Evolutionary conservation across 2,113 vertebrate species (phyloP).

Genomic region (Trogon surrucura): DNA sequence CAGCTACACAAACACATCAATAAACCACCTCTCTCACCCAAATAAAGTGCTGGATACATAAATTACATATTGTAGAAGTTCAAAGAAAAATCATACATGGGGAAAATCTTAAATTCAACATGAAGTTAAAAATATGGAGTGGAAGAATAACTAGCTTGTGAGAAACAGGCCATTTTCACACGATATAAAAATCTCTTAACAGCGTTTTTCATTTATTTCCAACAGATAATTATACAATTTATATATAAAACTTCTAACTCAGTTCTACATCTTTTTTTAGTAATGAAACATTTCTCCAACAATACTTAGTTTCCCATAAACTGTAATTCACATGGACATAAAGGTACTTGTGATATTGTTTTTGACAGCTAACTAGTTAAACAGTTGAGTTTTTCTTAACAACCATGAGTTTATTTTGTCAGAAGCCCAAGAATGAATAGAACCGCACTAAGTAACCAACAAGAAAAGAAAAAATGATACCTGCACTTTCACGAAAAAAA

Average conservation of each 20-base stretch:
- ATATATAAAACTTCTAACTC: neutral
- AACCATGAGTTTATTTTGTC: neutral
- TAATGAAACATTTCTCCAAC: neutral
- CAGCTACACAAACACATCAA: neutral
- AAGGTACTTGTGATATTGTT: neutral
- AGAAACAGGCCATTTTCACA: neutral
- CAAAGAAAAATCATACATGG: neutral
- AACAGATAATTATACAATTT: neutral
- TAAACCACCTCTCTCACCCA: neutral
- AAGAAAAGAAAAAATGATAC: neutral
- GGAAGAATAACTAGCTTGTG: neutral
- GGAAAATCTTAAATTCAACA: neutral
- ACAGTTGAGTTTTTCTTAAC: neutral
- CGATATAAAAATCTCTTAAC: neutral
- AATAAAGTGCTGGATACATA: neutral
- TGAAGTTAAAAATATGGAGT: neutral
- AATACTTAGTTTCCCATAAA: neutral
- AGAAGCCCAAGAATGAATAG: neutral
- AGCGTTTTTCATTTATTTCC: neutral
- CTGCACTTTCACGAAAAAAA: neutral
- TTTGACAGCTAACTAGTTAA: neutral
- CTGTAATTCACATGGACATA: neutral
- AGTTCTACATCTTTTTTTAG: neutral
- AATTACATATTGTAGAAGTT: neutral
- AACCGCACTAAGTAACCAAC: neutral